Evolutionary conservation across 1,140 invertebrate species (phyloP).

Genomic region (Drosophila truncata): DNA sequence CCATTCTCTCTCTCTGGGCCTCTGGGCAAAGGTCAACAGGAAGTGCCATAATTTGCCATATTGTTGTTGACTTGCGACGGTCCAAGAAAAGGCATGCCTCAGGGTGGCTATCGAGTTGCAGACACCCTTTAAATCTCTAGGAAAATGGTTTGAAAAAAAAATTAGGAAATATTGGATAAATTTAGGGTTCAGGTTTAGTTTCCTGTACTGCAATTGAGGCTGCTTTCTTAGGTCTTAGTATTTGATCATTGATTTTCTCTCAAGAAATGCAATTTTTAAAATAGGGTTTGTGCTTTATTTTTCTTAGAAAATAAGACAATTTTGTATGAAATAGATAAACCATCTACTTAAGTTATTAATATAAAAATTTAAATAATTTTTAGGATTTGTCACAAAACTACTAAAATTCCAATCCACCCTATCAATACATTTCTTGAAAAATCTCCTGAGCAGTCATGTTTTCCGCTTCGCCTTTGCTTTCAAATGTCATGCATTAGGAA

Average conservation of each 20-base stretch:
- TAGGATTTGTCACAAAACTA: not conserved
- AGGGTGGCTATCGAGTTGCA: not conserved
- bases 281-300: not conserved
- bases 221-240: not conserved
- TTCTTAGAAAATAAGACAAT: fast-evolving
- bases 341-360: not conserved
- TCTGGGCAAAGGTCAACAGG: slow-evolving; percentile 69
- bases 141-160: too few species aligned
- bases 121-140: slow-evolving; percentile 1
- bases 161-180: not conserved
- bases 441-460: slow-evolving; percentile 12
- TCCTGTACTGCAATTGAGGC: not conserved
- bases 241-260: too few species aligned
- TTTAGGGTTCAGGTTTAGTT: too few species aligned
- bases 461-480: slow-evolving; percentile 21
- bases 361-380: not conserved
- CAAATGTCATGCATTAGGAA: slow-evolving; percentile 65
- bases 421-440: not conserved
- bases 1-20: not conserved
- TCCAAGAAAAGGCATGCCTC: slow-evolving; percentile 23
- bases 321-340: not conserved
- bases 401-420: not conserved
- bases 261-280: too few species aligned
- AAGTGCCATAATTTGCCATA: slow-evolving; percentile 79
- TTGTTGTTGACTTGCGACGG: slow-evolving; percentile 63